Conservation (phyloP, 2,888 invertebrate genomes). For the Bellardia bayeri region DNA sequence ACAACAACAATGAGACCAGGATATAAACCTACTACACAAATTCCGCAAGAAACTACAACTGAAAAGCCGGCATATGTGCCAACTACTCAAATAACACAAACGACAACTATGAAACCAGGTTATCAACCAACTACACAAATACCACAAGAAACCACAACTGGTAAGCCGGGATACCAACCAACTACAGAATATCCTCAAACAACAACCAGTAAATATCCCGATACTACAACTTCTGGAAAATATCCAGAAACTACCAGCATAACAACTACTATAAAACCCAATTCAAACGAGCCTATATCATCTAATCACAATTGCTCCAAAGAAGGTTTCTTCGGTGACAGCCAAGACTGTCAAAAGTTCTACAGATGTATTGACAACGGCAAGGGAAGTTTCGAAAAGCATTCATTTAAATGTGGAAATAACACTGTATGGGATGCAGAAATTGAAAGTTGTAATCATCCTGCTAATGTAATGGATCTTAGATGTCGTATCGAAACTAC, state of each 20-base stretch:
- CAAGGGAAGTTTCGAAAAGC: slow-evolving; percentile 86
- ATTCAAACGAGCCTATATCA: slow-evolving; percentile 73
- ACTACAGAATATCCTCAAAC: slow-evolving; percentile 44
- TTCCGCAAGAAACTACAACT: slow-evolving; percentile 34
- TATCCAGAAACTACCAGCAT: slow-evolving; percentile 56
- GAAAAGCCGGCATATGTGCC: not conserved
- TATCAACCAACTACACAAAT: slow-evolving; percentile 44
- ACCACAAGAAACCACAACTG: slow-evolving; percentile 51
- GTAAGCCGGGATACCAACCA: slow-evolving; percentile 58
- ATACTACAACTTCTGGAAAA: slow-evolving; percentile 52
- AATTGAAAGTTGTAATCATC: slow-evolving; percentile 79
- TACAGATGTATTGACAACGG: slow-evolving; percentile 88
- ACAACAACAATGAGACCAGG: slow-evolving; percentile 44
- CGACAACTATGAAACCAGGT: slow-evolving; percentile 44
- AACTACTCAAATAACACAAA: not conserved
- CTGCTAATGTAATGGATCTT: slow-evolving; percentile 74
- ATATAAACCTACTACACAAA: slow-evolving; percentile 43
- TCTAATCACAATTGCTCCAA: slow-evolving; percentile 79
- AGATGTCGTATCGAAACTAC: slow-evolving; percentile 74
- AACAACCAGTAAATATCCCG: slow-evolving; percentile 23
- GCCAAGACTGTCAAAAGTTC: slow-evolving; percentile 86
- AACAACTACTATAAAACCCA: slow-evolving; percentile 74
- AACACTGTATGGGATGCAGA: slow-evolving; percentile 87
- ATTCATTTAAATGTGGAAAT: slow-evolving; percentile 87
- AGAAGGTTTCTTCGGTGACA: slow-evolving; percentile 83